Conservation (phyloP, 2,797 vertebrate genomes). For the Hozukius guyotensis region DNA sequence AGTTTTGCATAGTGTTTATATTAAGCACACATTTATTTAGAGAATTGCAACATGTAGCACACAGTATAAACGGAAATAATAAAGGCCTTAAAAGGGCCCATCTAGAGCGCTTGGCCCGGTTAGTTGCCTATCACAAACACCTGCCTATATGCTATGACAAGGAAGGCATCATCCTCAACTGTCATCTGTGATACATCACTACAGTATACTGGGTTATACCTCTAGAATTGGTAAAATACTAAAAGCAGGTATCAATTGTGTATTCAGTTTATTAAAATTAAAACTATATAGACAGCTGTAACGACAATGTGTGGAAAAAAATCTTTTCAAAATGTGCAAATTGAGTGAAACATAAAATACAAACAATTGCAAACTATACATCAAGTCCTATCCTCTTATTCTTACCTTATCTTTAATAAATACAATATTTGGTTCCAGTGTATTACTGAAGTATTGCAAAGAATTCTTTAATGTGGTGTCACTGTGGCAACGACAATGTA, state of each 20-base stretch:
- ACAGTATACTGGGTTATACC: no score
- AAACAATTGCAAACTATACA: not conserved
- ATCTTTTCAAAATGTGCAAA: slow-evolving; percentile 36
- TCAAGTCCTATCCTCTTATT: not conserved
- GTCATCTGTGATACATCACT: not conserved
- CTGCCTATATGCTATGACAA: not conserved
- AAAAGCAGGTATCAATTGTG: not conserved
- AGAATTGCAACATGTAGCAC: not conserved
- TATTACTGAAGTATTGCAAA: not conserved
- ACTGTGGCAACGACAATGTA: not conserved
- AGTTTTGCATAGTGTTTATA: not conserved
- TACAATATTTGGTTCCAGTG: slow-evolving; percentile 29
- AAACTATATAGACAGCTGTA: not conserved
- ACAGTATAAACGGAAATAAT: not conserved
- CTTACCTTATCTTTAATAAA: slow-evolving; percentile 26
- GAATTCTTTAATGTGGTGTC: not conserved
- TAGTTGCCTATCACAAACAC: not conserved
- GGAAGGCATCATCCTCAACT: not conserved
- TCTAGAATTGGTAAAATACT: not conserved
- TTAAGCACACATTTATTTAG: not conserved
- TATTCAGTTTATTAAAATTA: slow-evolving; percentile 6
- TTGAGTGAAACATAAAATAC: not conserved
- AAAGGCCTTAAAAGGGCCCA: not conserved
- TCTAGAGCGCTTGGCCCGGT: not conserved
- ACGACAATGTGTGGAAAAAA: not conserved